Conservation (phyloP, 2,113 vertebrate genomes). For the Willisornis vidua region DNA sequence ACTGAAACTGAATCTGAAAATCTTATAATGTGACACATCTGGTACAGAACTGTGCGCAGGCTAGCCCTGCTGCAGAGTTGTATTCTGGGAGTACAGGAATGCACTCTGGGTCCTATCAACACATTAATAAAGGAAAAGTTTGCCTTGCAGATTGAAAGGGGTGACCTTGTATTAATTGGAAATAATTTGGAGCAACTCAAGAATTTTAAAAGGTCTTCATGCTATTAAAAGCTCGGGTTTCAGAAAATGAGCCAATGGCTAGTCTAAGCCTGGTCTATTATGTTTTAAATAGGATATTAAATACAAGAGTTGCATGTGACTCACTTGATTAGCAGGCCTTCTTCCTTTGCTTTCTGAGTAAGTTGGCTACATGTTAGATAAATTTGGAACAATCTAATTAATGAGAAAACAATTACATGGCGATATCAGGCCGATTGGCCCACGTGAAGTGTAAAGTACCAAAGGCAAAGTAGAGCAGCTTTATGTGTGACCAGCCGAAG, state of each 20-base stretch:
- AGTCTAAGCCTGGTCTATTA: conserved; percentile 57
- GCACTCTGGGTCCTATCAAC: conserved; percentile 82
- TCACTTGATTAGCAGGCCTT: conserved; percentile 62
- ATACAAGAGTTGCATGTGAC: conserved; percentile 36
- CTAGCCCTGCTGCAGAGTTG: conserved; percentile 80
- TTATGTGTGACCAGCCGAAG: background rate
- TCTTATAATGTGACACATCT: conserved; percentile 94
- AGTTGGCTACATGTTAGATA: conserved; percentile 54
- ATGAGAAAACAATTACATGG: conserved; percentile 69
- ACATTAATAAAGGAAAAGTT: conserved; percentile 81
- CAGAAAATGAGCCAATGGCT: conserved; percentile 77
- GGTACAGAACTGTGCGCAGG: conserved; percentile 82
- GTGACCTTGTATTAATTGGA: conserved; percentile 94
- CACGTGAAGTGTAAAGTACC: rapidly evolving
- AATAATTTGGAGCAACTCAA: conserved; percentile 92
- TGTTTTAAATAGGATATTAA: conserved; percentile 47
- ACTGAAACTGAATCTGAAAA: conserved; percentile 87
- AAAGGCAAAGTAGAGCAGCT: background rate
- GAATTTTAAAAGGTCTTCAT: conserved; percentile 74
- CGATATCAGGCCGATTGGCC: background rate
- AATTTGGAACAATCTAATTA: conserved; percentile 63
- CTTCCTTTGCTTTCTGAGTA: conserved; percentile 48
- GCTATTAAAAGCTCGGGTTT: conserved; percentile 79
- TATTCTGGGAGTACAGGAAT: conserved; percentile 73
- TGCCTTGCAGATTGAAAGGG: conserved; percentile 84